These are phyloP conservation scores for Eupithecia centaureata DNA, from an alignment of 2,888 invertebrate genomes.

Conservation along the genomic window DNA sequence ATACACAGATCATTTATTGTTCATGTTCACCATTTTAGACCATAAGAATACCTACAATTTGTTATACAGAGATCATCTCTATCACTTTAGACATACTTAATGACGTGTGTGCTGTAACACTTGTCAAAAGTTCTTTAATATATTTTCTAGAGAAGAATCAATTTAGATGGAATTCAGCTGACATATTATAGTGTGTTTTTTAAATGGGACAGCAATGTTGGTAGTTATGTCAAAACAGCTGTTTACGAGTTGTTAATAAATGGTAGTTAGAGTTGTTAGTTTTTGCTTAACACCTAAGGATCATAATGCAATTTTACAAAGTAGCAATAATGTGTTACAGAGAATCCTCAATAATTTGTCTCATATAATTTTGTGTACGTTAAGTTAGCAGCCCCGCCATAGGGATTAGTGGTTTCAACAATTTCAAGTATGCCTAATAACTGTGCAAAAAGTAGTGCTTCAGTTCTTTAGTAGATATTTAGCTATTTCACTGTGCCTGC, in stretches of 20 bases:
- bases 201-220: neutral
- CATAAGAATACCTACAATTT: constrained; percentile 30
- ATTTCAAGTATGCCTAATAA: too few species aligned
- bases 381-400: too few species aligned
- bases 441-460: too few species aligned
- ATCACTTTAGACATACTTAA: constrained; percentile 13
- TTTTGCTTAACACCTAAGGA: constrained; percentile 12
- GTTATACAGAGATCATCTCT: constrained; percentile 30
- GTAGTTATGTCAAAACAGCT: too few species aligned
- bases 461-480: too few species aligned
- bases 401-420: too few species aligned
- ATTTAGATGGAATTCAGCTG: neutral
- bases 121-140: neutral
- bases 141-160: constrained; percentile 10
- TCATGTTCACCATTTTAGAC: constrained; percentile 39
- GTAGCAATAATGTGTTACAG: constrained; percentile 16
- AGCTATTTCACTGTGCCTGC: too few species aligned
- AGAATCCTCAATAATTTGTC: constrained; percentile 17
- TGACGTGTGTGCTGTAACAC: neutral
- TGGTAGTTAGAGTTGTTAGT: constrained; percentile 13
- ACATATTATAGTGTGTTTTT: neutral
- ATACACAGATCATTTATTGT: constrained; percentile 40
- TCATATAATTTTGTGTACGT: constrained; percentile 9
- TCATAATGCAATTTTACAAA: constrained; percentile 14
- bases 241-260: neutral